Conservation (phyloP, 2,888 invertebrate species). For the Drosophila cyrtoloma region DNA sequence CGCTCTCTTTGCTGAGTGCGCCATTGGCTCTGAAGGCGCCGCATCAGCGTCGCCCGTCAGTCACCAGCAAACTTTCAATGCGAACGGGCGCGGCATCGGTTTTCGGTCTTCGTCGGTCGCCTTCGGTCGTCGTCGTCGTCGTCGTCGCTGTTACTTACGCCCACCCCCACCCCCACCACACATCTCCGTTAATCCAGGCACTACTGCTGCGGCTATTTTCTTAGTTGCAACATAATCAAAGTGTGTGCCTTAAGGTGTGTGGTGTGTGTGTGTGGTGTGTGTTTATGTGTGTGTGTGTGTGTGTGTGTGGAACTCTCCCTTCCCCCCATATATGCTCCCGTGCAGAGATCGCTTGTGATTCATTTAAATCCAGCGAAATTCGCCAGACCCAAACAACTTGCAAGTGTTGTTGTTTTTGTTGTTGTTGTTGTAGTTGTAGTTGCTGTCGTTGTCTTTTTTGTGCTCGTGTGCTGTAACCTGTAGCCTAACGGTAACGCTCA, state of each 20-base stretch:
- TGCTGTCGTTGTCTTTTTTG: slow-evolving; percentile 30
- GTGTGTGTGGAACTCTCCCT: not conserved
- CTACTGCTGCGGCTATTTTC: slow-evolving; percentile 14
- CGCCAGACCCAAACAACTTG: slow-evolving; percentile 40
- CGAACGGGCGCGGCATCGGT: slow-evolving; percentile 50
- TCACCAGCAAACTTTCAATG: slow-evolving; percentile 70
- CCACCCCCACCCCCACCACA: not conserved
- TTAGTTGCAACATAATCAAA: slow-evolving; percentile 34
- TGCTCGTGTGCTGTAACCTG: slow-evolving; percentile 61
- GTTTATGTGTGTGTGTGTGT: slow-evolving; percentile 25
- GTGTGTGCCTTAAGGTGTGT: slow-evolving; percentile 41
- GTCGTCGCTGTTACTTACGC: slow-evolving; percentile 1
- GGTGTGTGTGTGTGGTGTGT: slow-evolving; percentile 8
- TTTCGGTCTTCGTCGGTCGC: slow-evolving; percentile 24
- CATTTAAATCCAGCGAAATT: slow-evolving; percentile 50
- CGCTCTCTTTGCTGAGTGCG: slow-evolving; percentile 28
- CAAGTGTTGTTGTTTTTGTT: slow-evolving; percentile 8
- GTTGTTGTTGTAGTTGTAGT: slow-evolving; percentile 13
- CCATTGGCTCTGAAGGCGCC: slow-evolving; percentile 33
- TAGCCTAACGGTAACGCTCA: slow-evolving; percentile 72
- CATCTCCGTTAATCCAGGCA: not conserved
- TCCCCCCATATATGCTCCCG: slow-evolving; percentile 6
- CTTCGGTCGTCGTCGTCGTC: slow-evolving; percentile 26
- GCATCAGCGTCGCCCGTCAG: slow-evolving; percentile 45
- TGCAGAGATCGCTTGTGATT: slow-evolving; percentile 46